A percentile compares a stretch with the other conserved stretches of the same genome.
phyloP scores from a whole-genome alignment of 2,888 invertebrate genomes.

The Liodrosophila aerea region DNA sequence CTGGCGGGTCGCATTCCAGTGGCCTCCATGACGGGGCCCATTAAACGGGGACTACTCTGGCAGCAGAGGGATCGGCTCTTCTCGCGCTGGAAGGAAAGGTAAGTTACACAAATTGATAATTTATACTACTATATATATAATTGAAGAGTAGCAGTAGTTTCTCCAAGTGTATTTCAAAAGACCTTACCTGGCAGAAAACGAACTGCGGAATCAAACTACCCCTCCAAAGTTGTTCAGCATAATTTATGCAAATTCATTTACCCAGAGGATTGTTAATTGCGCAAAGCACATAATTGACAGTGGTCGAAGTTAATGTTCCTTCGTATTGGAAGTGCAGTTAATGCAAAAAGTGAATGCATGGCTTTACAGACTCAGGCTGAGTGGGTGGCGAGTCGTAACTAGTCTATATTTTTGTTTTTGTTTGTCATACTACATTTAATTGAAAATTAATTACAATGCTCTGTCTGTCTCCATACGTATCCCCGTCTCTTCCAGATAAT shows the following conservation, averaged over 20 bases:
- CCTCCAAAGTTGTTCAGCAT: constrained; percentile 14
- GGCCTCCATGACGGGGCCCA: constrained; percentile 84
- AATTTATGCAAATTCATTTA: constrained; percentile 44
- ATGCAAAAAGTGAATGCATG: constrained; percentile 40
- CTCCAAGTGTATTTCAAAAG: constrained; percentile 38
- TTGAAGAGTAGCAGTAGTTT: no score
- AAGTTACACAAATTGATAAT: constrained; percentile 32
- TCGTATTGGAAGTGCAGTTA: constrained; percentile 47
- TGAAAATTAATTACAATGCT: constrained; percentile 72
- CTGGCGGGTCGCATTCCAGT: constrained; percentile 82
- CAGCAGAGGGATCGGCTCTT: constrained; percentile 86
- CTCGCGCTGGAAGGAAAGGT: constrained; percentile 87
- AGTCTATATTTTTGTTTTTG: constrained; percentile 45
- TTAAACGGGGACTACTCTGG: constrained; percentile 86
- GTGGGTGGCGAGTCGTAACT: constrained; percentile 8
- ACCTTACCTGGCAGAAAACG: constrained; percentile 19
- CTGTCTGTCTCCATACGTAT: constrained; percentile 13
- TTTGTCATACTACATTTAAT: constrained; percentile 51
- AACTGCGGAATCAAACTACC: constrained; percentile 24
- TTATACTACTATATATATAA: no score
- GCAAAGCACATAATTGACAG: constrained; percentile 70
- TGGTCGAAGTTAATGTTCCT: constrained; percentile 40
- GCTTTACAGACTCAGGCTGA: constrained; percentile 6
- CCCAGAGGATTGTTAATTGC: constrained; percentile 62
- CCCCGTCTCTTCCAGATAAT: constrained; percentile 48